Percentiles rank a stretch among this genome's conserved stretches.
phyloP scores from a whole-genome alignment of 1,140 invertebrate genomes.

The Nebria ingens region DNA sequence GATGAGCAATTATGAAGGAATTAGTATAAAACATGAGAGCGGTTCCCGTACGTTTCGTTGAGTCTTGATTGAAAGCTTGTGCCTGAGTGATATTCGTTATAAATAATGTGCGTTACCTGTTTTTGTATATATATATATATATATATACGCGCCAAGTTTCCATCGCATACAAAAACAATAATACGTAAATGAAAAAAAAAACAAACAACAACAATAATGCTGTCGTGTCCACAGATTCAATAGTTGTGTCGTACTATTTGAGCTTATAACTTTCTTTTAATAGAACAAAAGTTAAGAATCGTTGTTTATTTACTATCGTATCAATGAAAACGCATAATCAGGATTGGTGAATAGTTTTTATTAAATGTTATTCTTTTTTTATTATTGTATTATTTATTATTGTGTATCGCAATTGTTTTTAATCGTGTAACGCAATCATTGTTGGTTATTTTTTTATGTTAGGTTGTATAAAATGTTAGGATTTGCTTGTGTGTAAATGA shows the following conservation, averaged over 20 bases:
- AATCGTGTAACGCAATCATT: neutral
- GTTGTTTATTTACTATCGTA: neutral
- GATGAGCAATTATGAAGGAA: too few species aligned
- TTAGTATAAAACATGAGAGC: too few species aligned
- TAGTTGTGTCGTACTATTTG: neutral
- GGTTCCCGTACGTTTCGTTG: neutral
- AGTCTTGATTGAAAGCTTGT: neutral
- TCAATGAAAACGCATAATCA: neutral
- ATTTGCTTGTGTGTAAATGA: neutral
- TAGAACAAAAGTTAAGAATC: too few species aligned
- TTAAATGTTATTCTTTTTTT: slow-evolving; percentile 6
- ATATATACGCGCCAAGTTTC: neutral
- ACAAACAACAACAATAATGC: neutral
- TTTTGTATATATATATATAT: too few species aligned
- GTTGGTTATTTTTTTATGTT: neutral
- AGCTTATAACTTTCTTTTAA: too few species aligned
- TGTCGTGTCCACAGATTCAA: neutral
- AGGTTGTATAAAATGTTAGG: neutral
- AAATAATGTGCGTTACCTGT: neutral
- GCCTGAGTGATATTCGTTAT: neutral
- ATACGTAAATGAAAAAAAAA: neutral
- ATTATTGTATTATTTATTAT: slow-evolving; percentile 8
- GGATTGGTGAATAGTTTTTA: neutral
- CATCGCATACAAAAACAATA: too few species aligned
- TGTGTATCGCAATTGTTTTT: slow-evolving; percentile 3